Percentiles rank a stretch among this genome's conserved stretches.
These are phyloP conservation scores for Naja naja DNA, from an alignment of 2,113 vertebrate species.

Conservation along the genomic window DNA sequence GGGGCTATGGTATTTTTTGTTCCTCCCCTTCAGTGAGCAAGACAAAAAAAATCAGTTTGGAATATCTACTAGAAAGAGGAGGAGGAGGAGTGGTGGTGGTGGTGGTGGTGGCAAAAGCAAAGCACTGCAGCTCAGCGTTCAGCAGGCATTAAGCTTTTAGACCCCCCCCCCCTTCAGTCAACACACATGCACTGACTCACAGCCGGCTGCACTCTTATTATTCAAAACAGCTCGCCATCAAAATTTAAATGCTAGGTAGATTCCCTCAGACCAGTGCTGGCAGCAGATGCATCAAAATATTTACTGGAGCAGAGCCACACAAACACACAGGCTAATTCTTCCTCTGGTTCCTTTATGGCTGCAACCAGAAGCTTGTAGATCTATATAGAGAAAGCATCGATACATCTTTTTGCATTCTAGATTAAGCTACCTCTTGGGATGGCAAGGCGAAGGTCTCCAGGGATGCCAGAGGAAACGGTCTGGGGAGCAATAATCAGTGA, in stretches of 20 bases:
- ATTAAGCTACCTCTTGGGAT: constrained; percentile 54
- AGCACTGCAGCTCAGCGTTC: constrained; percentile 69
- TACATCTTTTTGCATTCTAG: constrained; percentile 55
- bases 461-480: constrained; percentile 48
- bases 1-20: constrained; percentile 49
- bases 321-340: constrained; percentile 66
- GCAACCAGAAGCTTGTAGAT: constrained; percentile 65
- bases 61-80: constrained; percentile 52
- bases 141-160: constrained; percentile 67
- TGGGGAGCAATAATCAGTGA: constrained; percentile 66
- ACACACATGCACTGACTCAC: constrained; percentile 74
- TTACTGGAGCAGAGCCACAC: constrained; percentile 65
- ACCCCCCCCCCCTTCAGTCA: constrained; percentile 58
- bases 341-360: constrained; percentile 60
- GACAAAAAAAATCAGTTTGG: constrained; percentile 53
- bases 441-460: constrained; percentile 46
- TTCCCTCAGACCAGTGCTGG: constrained; percentile 61
- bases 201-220: constrained; percentile 68
- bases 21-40: constrained; percentile 34
- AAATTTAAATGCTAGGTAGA: constrained; percentile 67
- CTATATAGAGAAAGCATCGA: constrained; percentile 57
- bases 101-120: constrained; percentile 52
- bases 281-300: constrained; percentile 68
- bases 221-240: constrained; percentile 65
- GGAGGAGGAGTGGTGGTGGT: constrained; percentile 47